Evolutionary conservation across 2,888 invertebrate genomes (phyloP).

Genomic region (Drosophila nigricruria): DNA sequence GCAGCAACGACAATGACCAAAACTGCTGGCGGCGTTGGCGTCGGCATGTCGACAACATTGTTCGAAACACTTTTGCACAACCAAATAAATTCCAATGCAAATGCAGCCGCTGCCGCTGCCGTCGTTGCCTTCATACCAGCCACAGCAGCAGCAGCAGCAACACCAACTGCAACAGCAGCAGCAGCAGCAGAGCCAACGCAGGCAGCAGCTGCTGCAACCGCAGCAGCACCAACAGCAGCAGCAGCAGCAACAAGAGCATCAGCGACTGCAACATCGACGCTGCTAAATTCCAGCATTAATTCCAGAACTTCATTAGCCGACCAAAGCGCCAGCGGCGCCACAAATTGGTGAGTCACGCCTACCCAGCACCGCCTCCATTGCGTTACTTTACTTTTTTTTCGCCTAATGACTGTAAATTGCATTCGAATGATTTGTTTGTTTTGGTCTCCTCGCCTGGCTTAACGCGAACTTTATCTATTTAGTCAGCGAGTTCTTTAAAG

Average conservation of each 20-base stretch:
- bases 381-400: slow-evolving; percentile 17
- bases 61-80: slow-evolving; percentile 81
- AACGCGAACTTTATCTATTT: not conserved
- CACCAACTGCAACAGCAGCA: slow-evolving; percentile 29
- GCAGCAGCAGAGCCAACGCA: slow-evolving; percentile 27
- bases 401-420: slow-evolving; percentile 61
- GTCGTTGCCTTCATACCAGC: slow-evolving; percentile 27
- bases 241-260: slow-evolving; percentile 45
- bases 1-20: slow-evolving; percentile 54
- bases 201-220: slow-evolving; percentile 45
- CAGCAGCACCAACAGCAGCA: slow-evolving; percentile 33
- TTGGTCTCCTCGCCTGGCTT: slow-evolving; percentile 4
- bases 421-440: slow-evolving; percentile 55
- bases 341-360: slow-evolving; percentile 54
- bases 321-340: slow-evolving; percentile 45
- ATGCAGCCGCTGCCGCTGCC: slow-evolving; percentile 47
- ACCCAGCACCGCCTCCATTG: not conserved
- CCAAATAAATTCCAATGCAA: slow-evolving; percentile 83
- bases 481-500: slow-evolving; percentile 7
- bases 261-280: slow-evolving; percentile 50
- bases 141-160: slow-evolving; percentile 48
- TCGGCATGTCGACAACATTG: slow-evolving; percentile 74
- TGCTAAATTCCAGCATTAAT: slow-evolving; percentile 77
- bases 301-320: slow-evolving; percentile 79
- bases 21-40: slow-evolving; percentile 38